Evolutionary conservation across 2,888 invertebrate species (phyloP).

Genomic region (Ormyrus pomaceus): DNA sequence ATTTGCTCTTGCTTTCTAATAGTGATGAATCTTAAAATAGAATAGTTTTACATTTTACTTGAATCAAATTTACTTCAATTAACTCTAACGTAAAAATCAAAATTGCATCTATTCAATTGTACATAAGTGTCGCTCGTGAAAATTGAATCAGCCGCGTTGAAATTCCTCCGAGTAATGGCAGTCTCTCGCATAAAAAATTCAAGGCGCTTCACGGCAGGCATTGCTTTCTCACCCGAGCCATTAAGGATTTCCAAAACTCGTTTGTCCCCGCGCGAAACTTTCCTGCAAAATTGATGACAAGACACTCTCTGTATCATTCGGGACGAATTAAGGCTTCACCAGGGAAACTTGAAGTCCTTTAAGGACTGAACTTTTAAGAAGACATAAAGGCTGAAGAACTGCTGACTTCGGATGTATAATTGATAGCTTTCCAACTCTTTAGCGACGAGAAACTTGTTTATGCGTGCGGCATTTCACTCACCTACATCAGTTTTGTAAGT

Average conservation of each 20-base stretch:
- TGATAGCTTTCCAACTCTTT: slow-evolving; percentile 16
- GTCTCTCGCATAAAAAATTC: slow-evolving; percentile 12
- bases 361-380: slow-evolving; percentile 10
- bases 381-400: not conserved
- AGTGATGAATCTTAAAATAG: no score
- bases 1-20: no score
- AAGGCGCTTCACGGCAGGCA: slow-evolving; percentile 6
- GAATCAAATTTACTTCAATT: no score
- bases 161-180: not conserved
- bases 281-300: slow-evolving; percentile 39
- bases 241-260: slow-evolving; percentile 36
- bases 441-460: slow-evolving; percentile 1
- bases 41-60: no score
- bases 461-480: not conserved
- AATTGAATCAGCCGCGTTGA: not conserved
- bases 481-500: not conserved
- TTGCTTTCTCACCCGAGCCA: slow-evolving; percentile 11
- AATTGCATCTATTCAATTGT: no score
- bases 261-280: slow-evolving; percentile 31
- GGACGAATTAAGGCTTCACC: slow-evolving; percentile 6
- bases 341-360: slow-evolving; percentile 18
- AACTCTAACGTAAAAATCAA: no score
- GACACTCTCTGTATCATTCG: slow-evolving; percentile 18
- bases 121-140: no score
- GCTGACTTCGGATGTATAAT: slow-evolving; percentile 29